Base-by-base conservation (phyloP, 2,888 invertebrate species). In the Lasioglossum vierecki region DNA sequence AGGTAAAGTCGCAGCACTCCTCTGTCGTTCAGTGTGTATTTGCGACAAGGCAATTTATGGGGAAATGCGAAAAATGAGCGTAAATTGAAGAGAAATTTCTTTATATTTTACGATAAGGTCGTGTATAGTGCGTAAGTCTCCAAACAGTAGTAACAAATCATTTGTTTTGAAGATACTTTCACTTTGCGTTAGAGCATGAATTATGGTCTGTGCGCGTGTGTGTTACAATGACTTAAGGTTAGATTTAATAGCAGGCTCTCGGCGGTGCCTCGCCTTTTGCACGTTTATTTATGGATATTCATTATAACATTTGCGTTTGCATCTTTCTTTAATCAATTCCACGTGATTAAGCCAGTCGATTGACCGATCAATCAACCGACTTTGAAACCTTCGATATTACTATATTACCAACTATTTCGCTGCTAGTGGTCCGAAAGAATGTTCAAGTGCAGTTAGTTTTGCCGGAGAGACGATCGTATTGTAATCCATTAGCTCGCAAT, bases 141-240 rank as follows among this genome's bases (percentile, higher is more conserved):
- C 22, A 68, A 68, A 68, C 68, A 68, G 68, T 68, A 68, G 68
- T 35, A 68, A 68, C 9, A 68, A 68, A 68, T 68, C 22, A 68
- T 39, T 68, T 68, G 68, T 68, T 68, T 22, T 9, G 68, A 68
- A 68, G 68, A 68, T 39, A 68, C 68, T 68, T 68, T 68, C 68
- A 68, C 68, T 68, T 68, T 3, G 35, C 68, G 68, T 68, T 68
- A 35, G 68, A 11, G 35, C 68, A 11, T 68, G 68, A 68, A 22
- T 68, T 68, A 68, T 39, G 22, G 68, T 1, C 39, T 22, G 22
- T 22, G 22, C 68, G 68, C 22, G 68, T 39, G 39, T 68, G 35
- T 8, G 68, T 68, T 68, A 35, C 35, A 39, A 68, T 68, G 68
- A 68, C 35, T 68, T 68, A 68, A 68, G 39, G 68, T 68, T 68